Percentiles rank a stretch among this genome's conserved stretches.
These are phyloP conservation scores for Paralichthys olivaceus DNA, from an alignment of 2,113 vertebrate genomes.

Conservation along the genomic window DNA sequence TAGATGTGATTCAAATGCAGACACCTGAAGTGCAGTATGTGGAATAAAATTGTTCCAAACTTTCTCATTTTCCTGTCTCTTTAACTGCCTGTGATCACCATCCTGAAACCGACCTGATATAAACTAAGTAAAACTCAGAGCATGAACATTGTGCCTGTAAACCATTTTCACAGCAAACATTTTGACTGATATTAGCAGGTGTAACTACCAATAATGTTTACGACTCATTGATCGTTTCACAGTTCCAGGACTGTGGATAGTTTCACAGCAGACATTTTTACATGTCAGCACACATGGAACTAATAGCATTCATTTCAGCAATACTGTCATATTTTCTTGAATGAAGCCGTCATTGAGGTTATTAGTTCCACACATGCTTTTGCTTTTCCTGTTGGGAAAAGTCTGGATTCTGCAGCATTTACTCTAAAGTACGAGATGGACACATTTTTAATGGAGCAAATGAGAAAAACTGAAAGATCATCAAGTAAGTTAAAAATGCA, in stretches of 20 bases:
- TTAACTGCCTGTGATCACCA: not conserved
- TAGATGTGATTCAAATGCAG: constrained; percentile 76
- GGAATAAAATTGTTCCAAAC: constrained; percentile 77
- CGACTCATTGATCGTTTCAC: not conserved
- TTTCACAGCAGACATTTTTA: too few species aligned
- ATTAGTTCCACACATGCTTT: not conserved
- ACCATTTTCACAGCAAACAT: not conserved
- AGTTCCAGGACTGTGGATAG: not conserved
- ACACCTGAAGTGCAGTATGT: constrained; percentile 81
- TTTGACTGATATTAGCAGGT: not conserved
- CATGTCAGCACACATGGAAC: too few species aligned
- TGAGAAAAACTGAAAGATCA: too few species aligned
- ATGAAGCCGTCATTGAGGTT: not conserved
- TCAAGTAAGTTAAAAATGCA: too few species aligned
- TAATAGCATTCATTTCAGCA: too few species aligned
- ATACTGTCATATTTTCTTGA: too few species aligned
- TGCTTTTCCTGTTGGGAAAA: not conserved
- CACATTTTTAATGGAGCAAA: too few species aligned
- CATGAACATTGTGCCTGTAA: not conserved
- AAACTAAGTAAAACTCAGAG: not conserved
- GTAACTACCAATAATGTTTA: not conserved
- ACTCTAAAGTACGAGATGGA: too few species aligned
- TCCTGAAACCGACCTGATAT: not conserved
- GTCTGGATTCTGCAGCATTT: not conserved
- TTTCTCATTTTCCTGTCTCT: not conserved